Evolutionary conservation across 2,797 vertebrate genomes (phyloP).

Genomic region (Pachyuromys duprasi): DNA sequence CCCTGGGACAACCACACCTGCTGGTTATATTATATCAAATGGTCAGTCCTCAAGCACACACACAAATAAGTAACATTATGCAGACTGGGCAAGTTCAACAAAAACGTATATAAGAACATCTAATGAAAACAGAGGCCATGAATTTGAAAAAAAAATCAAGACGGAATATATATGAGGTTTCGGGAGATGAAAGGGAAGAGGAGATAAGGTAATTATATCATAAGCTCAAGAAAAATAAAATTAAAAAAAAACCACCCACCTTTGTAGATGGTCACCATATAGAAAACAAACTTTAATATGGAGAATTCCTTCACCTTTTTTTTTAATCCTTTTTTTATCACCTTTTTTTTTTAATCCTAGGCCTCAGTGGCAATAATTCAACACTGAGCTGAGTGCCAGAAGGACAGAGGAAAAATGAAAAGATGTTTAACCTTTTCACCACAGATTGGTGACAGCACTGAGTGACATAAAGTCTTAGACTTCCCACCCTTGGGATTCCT

Average conservation of each 20-base stretch:
- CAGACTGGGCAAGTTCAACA: background rate
- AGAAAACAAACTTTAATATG: background rate
- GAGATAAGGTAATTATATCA: background rate
- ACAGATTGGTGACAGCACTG: background rate
- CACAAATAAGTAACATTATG: background rate
- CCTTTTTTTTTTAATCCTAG: background rate
- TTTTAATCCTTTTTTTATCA: too few species aligned
- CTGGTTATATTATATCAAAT: background rate
- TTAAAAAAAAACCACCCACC: background rate
- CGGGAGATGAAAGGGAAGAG: background rate
- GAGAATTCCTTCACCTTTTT: background rate
- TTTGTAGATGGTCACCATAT: background rate
- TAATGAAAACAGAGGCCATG: background rate
- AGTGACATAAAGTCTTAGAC: background rate
- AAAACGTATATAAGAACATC: background rate
- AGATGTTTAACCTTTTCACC: background rate
- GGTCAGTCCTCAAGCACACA: background rate
- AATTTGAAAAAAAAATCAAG: background rate
- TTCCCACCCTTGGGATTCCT: background rate
- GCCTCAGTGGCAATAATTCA: background rate
- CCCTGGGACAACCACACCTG: too few species aligned
- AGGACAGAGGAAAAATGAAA: background rate
- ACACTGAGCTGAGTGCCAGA: background rate
- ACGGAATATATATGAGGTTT: background rate
- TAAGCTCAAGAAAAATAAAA: background rate